Evolutionary conservation across 1,140 invertebrate species (phyloP), one percentile per base, ranked within the genome.

Genomic region (Tetragonula clypearis): DNA sequence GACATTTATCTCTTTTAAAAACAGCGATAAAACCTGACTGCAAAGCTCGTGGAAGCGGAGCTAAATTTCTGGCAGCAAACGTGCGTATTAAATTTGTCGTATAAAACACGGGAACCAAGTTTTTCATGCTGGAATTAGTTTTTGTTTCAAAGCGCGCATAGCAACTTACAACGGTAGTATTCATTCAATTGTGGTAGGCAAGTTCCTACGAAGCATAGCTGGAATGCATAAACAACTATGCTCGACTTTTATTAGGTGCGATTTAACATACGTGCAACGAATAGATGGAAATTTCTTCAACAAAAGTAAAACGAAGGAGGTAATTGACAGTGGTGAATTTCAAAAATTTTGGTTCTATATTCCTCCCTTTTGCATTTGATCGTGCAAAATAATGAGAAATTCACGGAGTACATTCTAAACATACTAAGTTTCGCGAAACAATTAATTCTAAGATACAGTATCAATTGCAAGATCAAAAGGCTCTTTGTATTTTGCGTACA

Each of bases 61-160:
- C n/a, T 17, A 35, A 79, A 79, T 79, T 79, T 69, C 78, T 66
- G 49, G 49, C 41, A 5, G 65, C 26, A 35, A 71, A 69, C 66
- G 78, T 41, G 78, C 30, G 53, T 49, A 69, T 69, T 68, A 79
- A 79, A 55, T 79, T 62, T 69, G 53, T 41, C 65, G 65, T 30
- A 41, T 41, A 69, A 56, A 79, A 69, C 78, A 78, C 1, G 3
- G 65, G 30, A 19, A 26, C 19, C 65, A 79, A 79, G 78, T 35
- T 79, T 79, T 69, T 79, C 66, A 71, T 55, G 23, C 26, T 8
- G 53, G 66, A 79, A 79, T 79, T 69, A 56, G 78, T 79, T 79
- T 79, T 79, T 79, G 78, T 69, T 79, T 65, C 30, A 41, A 79
- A 69, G 21, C 53, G 65, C 26, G 49, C 21, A 23, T 53, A 69